Evolutionary conservation across 2,113 vertebrate genomes (phyloP).

Genomic region (Ophiodon elongatus): DNA sequence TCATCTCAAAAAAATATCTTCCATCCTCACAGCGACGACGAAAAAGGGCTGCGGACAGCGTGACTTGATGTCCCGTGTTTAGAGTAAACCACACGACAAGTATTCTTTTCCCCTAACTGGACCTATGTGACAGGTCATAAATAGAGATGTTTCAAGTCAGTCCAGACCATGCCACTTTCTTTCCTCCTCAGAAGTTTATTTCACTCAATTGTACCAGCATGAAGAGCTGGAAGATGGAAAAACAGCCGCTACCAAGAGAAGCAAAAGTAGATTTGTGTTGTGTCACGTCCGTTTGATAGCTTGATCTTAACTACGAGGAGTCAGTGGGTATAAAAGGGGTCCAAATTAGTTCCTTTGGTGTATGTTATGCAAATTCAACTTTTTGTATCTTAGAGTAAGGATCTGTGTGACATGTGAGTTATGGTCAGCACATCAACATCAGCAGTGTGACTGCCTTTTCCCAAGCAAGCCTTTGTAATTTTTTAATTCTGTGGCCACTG

Average conservation of each 20-base stretch:
- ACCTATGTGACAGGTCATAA: constrained; percentile 76
- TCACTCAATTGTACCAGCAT: constrained; percentile 78
- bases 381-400: constrained; percentile 38
- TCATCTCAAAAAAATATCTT: constrained; percentile 19
- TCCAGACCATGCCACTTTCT: constrained; percentile 77
- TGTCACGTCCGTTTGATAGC: constrained; percentile 59
- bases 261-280: constrained; percentile 36
- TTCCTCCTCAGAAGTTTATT: constrained; percentile 72
- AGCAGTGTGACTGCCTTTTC: constrained; percentile 55
- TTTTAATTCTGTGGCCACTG: constrained; percentile 38
- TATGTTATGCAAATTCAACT: constrained; percentile 62
- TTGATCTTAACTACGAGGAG: constrained; percentile 46
- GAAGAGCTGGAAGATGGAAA: constrained; percentile 74
- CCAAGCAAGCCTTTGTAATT: constrained; percentile 67
- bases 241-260: constrained; percentile 75
- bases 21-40: constrained; percentile 49
- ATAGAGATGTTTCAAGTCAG: constrained; percentile 76
- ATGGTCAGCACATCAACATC: constrained; percentile 62
- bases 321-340: constrained; percentile 44
- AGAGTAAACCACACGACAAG: constrained; percentile 66
- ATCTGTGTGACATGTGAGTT: constrained; percentile 64
- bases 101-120: constrained; percentile 55
- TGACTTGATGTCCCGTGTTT: constrained; percentile 57
- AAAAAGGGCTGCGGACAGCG: constrained; percentile 28
- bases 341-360: constrained; percentile 55